A percentile compares a stretch with the other conserved stretches of the same genome.
Evolutionary conservation across 2,797 vertebrate genomes (phyloP).

Genomic region (Karalla daura): DNA sequence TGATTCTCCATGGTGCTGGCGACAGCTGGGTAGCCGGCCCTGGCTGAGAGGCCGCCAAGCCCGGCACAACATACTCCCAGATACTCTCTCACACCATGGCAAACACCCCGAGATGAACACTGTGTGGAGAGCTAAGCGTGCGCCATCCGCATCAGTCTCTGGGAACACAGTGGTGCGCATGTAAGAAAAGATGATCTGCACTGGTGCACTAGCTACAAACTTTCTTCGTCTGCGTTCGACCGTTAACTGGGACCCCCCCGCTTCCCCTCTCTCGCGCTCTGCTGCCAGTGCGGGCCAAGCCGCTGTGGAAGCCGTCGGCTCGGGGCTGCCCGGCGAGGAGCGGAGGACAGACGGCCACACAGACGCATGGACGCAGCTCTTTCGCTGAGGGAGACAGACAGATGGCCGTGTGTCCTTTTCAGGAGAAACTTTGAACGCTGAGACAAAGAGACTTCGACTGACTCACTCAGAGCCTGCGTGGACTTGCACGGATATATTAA

Average conservation of each 20-base stretch:
- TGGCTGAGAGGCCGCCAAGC: slow-evolving; percentile 41
- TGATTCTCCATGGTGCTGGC: slow-evolving; percentile 73
- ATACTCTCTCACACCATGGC: slow-evolving; percentile 67
- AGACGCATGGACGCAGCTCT: slow-evolving; percentile 66
- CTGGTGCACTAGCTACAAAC: slow-evolving; percentile 60
- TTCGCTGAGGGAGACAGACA: slow-evolving; percentile 58
- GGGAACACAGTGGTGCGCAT: slow-evolving; percentile 51
- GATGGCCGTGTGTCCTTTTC: slow-evolving; percentile 58
- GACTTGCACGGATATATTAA: slow-evolving; percentile 52
- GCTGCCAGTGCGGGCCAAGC: slow-evolving; percentile 52
- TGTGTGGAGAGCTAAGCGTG: slow-evolving; percentile 36
- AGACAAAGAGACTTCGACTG: slow-evolving; percentile 68
- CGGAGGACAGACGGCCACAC: slow-evolving; percentile 52
- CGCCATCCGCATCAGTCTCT: slow-evolving; percentile 40
- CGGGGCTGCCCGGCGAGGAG: slow-evolving; percentile 49
- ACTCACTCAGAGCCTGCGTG: slow-evolving; percentile 58
- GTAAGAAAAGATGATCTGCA: slow-evolving; percentile 69
- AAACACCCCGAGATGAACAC: slow-evolving; percentile 46
- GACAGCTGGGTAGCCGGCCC: slow-evolving; percentile 61
- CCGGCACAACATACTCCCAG: slow-evolving; percentile 52
- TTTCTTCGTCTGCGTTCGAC: slow-evolving; percentile 50
- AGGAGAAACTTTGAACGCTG: slow-evolving; percentile 68
- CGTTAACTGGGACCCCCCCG: slow-evolving; percentile 47
- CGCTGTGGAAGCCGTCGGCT: slow-evolving; percentile 47
- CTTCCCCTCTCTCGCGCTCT: slow-evolving; percentile 46